A percentile compares a stretch with the other conserved stretches of the same genome.
These are phyloP conservation scores for Myodes glareolus DNA, from an alignment of 2,113 vertebrate species.

Conservation along the genomic window DNA sequence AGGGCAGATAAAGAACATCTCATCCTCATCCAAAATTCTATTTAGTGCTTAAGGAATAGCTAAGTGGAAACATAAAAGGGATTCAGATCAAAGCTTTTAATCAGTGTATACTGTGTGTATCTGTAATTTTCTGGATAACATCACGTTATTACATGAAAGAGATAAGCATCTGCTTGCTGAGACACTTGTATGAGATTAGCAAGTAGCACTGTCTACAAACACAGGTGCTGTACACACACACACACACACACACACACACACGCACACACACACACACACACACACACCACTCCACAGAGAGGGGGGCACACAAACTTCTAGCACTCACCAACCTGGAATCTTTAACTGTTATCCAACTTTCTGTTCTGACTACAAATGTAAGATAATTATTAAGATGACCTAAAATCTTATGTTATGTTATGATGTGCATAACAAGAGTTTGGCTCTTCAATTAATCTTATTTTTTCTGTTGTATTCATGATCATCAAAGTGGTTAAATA, in stretches of 20 bases:
- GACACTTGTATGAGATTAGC: neutral
- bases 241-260: neutral
- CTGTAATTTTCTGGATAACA: neutral
- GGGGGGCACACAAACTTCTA: neutral
- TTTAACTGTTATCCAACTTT: neutral
- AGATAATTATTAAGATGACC: neutral
- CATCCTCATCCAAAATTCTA: too few species aligned
- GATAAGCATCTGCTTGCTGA: neutral
- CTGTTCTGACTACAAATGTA: neutral
- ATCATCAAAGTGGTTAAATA: neutral
- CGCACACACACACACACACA: too few species aligned
- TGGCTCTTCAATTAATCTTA: neutral
- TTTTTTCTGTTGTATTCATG: neutral
- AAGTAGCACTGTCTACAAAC: neutral
- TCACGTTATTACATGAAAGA: neutral
- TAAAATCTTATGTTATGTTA: too few species aligned
- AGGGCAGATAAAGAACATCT: too few species aligned
- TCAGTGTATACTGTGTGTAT: too few species aligned
- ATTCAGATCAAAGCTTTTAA: too few species aligned
- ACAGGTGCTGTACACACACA: neutral
- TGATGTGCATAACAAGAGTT: neutral
- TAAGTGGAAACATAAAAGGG: too few species aligned
- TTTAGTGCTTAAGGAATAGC: too few species aligned
- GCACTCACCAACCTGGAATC: neutral
- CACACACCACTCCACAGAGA: too few species aligned